These are phyloP conservation scores for Trichogramma evanescens DNA, from an alignment of 2,888 invertebrate genomes.

Conservation along the genomic window DNA sequence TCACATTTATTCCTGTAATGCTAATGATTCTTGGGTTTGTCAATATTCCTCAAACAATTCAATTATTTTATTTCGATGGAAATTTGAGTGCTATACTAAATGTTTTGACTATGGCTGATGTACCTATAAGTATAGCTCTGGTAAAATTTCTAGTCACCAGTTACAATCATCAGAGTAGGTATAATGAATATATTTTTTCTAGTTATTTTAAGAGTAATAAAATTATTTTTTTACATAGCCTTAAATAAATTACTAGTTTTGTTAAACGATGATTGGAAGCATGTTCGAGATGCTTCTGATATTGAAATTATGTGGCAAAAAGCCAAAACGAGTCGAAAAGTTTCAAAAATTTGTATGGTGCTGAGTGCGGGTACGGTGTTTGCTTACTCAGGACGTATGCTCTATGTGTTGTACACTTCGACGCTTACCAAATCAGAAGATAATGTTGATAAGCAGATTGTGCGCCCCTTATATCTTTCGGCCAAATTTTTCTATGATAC, in stretches of 20 bases:
- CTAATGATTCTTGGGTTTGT: not conserved
- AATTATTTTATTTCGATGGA: not conserved
- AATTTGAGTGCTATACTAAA: conserved; percentile 5
- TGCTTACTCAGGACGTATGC: not conserved
- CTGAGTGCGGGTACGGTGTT: not conserved
- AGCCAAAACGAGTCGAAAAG: too few relatives aligned
- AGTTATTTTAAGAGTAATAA: not conserved
- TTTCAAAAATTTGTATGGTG: too few relatives aligned
- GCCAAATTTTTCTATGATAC: conserved; percentile 6
- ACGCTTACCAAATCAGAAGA: too few relatives aligned
- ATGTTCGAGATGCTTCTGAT: too few relatives aligned
- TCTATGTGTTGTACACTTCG: not conserved
- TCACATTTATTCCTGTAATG: not conserved
- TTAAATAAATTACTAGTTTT: too few relatives aligned
- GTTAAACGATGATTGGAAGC: too few relatives aligned
- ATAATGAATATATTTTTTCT: not conserved
- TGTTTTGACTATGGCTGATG: conserved; percentile 4
- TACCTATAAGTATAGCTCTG: conserved; percentile 5
- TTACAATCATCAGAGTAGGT: conserved; percentile 5
- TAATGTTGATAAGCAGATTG: too few relatives aligned
- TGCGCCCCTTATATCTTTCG: too few relatives aligned
- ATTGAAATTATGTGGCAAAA: too few relatives aligned
- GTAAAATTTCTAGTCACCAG: not conserved
- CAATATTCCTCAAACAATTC: conserved; percentile 1
- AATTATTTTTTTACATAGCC: not conserved